A percentile compares a stretch with the other conserved stretches of the same genome.
Evolutionary conservation across 2,797 vertebrate genomes (phyloP).

Genomic region (Esox masquinongy): DNA sequence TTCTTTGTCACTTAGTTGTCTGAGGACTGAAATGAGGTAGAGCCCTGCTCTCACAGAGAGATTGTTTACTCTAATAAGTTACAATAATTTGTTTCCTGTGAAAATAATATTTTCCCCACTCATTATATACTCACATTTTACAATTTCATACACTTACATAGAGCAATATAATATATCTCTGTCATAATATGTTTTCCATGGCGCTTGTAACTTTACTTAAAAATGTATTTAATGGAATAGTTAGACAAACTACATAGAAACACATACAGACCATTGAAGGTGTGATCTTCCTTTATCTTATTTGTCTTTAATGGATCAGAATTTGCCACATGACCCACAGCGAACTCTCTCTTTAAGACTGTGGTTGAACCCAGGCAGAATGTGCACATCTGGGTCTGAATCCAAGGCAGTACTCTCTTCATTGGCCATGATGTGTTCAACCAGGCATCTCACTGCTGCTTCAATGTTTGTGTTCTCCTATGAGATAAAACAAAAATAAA

Average conservation of each 20-base stretch:
- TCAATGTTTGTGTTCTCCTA: slow-evolving; percentile 82
- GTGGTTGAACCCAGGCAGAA: slow-evolving; percentile 64
- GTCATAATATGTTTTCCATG: background rate
- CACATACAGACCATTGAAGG: background rate
- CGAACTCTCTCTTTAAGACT: slow-evolving; percentile 50
- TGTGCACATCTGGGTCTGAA: slow-evolving; percentile 60
- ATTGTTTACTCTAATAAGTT: background rate
- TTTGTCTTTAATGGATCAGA: slow-evolving; percentile 35
- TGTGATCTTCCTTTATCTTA: slow-evolving; percentile 11
- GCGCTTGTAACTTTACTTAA: background rate
- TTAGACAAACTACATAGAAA: background rate
- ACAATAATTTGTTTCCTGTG: background rate
- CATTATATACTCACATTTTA: background rate
- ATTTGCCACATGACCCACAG: slow-evolving; percentile 67
- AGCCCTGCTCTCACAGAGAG: too few species aligned
- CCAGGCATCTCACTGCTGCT: slow-evolving; percentile 71
- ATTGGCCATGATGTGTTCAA: slow-evolving; percentile 76
- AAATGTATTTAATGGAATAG: background rate
- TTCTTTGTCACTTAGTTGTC: background rate
- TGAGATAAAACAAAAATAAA: background rate
- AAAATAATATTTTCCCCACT: background rate
- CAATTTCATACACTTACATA: background rate
- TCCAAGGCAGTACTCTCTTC: slow-evolving; percentile 62
- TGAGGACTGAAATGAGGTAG: too few species aligned
- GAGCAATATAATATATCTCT: background rate